These are phyloP conservation scores for Triplophysa tibetana DNA, from an alignment of 2,113 vertebrate genomes.

Conservation along the genomic window DNA sequence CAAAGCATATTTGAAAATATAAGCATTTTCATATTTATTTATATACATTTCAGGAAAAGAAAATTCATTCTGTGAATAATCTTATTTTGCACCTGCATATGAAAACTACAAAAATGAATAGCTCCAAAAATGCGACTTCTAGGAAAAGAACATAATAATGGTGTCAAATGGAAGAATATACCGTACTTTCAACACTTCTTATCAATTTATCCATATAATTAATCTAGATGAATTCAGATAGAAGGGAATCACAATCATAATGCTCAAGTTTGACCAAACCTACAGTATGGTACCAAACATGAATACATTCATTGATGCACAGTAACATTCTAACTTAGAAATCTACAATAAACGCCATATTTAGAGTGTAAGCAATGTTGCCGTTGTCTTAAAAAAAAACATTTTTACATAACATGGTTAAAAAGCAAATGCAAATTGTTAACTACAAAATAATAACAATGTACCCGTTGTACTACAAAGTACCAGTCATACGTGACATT, in stretches of 20 bases:
- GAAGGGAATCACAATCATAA: constrained; percentile 25
- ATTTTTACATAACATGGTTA: not conserved
- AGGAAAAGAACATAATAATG: not conserved
- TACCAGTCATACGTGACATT: constrained; percentile 7
- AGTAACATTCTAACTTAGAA: not conserved
- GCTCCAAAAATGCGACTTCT: not conserved
- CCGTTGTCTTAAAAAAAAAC: not conserved
- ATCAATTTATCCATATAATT: not conserved
- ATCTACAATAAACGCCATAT: not conserved
- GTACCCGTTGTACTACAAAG: constrained; percentile 5
- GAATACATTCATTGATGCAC: constrained; percentile 31
- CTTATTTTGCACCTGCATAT: not conserved
- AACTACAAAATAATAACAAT: constrained; percentile 1
- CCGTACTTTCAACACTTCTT: not conserved
- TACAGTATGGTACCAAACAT: not conserved
- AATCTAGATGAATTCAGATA: not conserved
- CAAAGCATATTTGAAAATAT: not conserved
- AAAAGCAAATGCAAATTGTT: not conserved
- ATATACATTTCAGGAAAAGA: not conserved
- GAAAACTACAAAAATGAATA: not conserved
- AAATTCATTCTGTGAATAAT: not conserved
- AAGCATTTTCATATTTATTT: not conserved
- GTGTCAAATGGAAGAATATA: not conserved
- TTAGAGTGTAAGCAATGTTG: constrained; percentile 24
- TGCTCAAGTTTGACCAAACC: not conserved